Conservation (phyloP, 2,888 invertebrate genomes). For the Latheticus oryzae region DNA sequence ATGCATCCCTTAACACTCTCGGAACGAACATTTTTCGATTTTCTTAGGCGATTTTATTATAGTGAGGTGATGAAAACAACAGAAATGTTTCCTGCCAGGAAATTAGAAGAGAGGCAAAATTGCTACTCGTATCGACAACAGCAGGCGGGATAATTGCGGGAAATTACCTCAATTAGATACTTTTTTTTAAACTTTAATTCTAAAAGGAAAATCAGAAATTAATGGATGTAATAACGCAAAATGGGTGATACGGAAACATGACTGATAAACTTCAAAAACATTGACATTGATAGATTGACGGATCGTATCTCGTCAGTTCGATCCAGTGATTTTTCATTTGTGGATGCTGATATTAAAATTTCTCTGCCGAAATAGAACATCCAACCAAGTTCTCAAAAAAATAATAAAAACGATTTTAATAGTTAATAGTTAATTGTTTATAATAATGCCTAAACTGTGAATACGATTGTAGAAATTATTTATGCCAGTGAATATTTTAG, state of each 20-base stretch:
- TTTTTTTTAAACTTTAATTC: slow-evolving; percentile 19
- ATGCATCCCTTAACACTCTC: slow-evolving; percentile 22
- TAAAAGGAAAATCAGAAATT: slow-evolving; percentile 22
- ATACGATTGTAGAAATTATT: too few species aligned
- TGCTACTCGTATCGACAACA: slow-evolving; percentile 19
- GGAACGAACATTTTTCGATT: slow-evolving; percentile 27
- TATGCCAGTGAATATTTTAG: too few species aligned
- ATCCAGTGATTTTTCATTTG: slow-evolving; percentile 33
- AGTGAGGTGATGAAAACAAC: slow-evolving; percentile 22
- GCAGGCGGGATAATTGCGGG: slow-evolving; percentile 20
- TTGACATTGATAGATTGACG: slow-evolving; percentile 33
- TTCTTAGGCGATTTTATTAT: slow-evolving; percentile 33
- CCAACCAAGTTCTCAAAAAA: too few species aligned
- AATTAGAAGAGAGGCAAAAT: slow-evolving; percentile 26
- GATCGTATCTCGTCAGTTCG: slow-evolving; percentile 25
- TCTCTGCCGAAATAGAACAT: slow-evolving; percentile 16
- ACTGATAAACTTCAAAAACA: slow-evolving; percentile 35
- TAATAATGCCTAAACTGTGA: too few species aligned
- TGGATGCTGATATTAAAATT: slow-evolving; percentile 31
- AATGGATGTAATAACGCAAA: slow-evolving; percentile 27
- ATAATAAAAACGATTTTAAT: too few species aligned
- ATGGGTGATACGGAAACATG: slow-evolving; percentile 24
- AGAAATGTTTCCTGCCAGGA: slow-evolving; percentile 26
- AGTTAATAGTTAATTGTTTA: too few species aligned
- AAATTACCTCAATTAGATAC: slow-evolving; percentile 29